Base-by-base conservation (phyloP, 2,888 invertebrate species). In the Oligia strigilis region DNA sequence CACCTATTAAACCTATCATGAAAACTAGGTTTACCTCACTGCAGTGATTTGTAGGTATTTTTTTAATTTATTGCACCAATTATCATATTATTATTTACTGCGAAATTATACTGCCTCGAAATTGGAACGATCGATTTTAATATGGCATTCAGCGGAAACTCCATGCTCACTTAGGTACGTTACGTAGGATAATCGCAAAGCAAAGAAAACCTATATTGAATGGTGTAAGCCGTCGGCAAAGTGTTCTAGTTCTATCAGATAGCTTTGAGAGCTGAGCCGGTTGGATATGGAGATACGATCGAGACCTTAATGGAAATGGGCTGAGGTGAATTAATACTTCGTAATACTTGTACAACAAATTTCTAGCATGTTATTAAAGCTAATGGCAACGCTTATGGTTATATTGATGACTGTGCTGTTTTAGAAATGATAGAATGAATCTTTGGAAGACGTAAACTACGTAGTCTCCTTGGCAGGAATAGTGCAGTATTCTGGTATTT, bases 191-290 rank as follows among this genome's bases (percentile, higher is more conserved):
- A 69, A 65, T 72, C 36, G 19, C 49, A 49, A 72, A 65, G 43
- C 65, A 49, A 46, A 73, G 82, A 65, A 85, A 78, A 81, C 60
- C 71, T 67, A 79, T 79, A 65, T 77, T 36, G 78, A 60, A 77
- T 78, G 65, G 60, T 76, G 75, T 77, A 69, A 72, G 75, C 77
- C 82, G 75, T 69, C 80, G 75, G 52, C 83, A 78, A 66, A 75
- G 70, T 72, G 85, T 75, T 79, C 81, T 74, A 77, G 69, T 77
- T 80, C 29, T 72, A 82, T 89, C 85, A 80, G 88, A 87, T 89
- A 73, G 80, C 80, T 80, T 81, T 87, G 64, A 76, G 79, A 80
- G 78, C 71, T 76, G 82, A 80, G 73, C 70, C 75, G 75, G 60
- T 84, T 73, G 58, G 73, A 76, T 87, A 81, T 75, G 19, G 72